phyloP scores from a whole-genome alignment of 2,888 invertebrate genomes.

The Tetragonula carbonaria region DNA sequence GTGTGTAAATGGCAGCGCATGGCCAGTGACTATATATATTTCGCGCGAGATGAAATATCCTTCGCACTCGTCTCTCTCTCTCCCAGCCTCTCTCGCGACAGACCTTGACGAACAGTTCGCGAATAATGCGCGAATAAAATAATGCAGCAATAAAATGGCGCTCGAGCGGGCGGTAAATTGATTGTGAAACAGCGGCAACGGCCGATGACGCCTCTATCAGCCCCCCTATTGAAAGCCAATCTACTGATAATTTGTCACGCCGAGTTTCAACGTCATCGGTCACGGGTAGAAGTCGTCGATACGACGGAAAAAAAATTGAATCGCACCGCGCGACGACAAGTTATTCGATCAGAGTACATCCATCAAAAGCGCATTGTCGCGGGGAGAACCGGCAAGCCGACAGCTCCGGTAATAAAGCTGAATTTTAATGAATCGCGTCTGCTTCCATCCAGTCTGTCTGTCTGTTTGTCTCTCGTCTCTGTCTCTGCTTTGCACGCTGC shows the following conservation, averaged over 20 bases:
- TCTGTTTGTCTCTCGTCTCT: too few relatives aligned
- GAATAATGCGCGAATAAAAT: not conserved
- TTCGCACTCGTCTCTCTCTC: too few relatives aligned
- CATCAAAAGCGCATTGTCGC: conserved; percentile 37
- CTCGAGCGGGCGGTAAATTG: conserved; percentile 23
- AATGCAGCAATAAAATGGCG: not conserved
- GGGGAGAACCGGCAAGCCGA: conserved; percentile 43
- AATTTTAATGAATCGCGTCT: conserved; percentile 45
- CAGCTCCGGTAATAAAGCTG: conserved; percentile 28
- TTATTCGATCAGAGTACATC: conserved; percentile 42
- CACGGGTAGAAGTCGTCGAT: conserved; percentile 20
- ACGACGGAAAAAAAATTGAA: conserved; percentile 45
- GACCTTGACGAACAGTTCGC: not conserved
- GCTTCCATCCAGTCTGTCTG: not conserved
- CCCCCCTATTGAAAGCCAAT: conserved; percentile 40
- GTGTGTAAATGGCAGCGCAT: too few relatives aligned
- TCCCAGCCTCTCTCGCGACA: not conserved
- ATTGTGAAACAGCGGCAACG: conserved; percentile 20
- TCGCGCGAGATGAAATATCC: not conserved
- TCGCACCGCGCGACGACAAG: conserved; percentile 39
- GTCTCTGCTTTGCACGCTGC: too few relatives aligned
- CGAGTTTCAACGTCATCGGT: conserved; percentile 22
- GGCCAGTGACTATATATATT: too few relatives aligned
- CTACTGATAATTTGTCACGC: conserved; percentile 54
- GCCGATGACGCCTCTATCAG: conserved; percentile 12